phyloP scores from a whole-genome alignment of 2,888 invertebrate species.

The Synergus gifuensis region DNA sequence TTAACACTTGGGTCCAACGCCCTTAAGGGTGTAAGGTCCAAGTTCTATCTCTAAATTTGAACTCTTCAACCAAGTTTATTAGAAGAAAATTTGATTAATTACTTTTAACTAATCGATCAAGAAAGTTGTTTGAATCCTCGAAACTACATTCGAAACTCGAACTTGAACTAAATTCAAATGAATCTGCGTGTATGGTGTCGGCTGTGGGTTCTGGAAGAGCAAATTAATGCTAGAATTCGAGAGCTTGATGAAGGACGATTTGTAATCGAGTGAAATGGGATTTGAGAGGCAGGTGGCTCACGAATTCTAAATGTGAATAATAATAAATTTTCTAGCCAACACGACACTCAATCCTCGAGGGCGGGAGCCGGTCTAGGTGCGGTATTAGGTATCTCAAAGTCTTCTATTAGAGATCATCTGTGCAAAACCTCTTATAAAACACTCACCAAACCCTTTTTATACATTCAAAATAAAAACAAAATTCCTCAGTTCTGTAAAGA shows the following conservation, averaged over 20 bases:
- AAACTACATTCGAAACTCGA: constrained; percentile 42
- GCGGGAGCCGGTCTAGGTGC: constrained; percentile 32
- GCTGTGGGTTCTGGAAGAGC: background rate
- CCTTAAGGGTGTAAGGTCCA: too few relatives aligned
- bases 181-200: constrained; percentile 49
- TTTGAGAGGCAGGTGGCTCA: constrained; percentile 29
- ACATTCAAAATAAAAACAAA: background rate
- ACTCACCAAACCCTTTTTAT: background rate
- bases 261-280: constrained; percentile 1
- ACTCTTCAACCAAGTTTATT: too few relatives aligned
- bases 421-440: background rate
- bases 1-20: too few relatives aligned
- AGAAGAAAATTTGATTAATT: too few relatives aligned
- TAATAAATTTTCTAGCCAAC: constrained; percentile 34
- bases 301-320: constrained; percentile 37
- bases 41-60: too few relatives aligned
- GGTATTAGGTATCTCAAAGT: constrained; percentile 38
- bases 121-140: background rate
- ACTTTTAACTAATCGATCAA: background rate
- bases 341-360: constrained; percentile 20
- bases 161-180: constrained; percentile 72
- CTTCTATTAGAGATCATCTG: background rate
- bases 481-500: background rate
- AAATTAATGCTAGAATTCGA: constrained; percentile 22
- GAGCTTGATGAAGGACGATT: constrained; percentile 20